These are phyloP conservation scores for Diaphora mendica DNA, from an alignment of 2,888 invertebrate genomes.

Conservation along the genomic window DNA sequence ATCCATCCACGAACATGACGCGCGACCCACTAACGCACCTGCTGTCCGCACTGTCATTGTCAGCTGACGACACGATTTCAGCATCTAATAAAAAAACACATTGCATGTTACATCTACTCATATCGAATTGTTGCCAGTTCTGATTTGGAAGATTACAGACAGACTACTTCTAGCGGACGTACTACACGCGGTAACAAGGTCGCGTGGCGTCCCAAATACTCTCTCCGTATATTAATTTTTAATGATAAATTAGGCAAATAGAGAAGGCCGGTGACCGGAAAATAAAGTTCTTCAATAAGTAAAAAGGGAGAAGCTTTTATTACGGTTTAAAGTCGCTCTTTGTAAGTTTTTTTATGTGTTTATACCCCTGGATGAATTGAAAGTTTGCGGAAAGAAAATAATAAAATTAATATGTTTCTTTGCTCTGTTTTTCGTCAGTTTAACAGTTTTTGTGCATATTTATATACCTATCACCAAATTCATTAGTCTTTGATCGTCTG, in stretches of 20 bases:
- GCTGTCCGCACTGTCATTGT: constrained; percentile 96
- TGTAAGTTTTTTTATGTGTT: not conserved
- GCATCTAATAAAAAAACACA: constrained; percentile 89
- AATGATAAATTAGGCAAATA: not conserved
- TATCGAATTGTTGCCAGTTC: not conserved
- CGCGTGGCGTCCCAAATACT: constrained; percentile 50
- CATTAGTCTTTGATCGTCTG: no score
- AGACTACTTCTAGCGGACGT: constrained; percentile 36
- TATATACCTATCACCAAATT: no score
- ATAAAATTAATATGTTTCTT: not conserved
- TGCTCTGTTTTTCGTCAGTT: not conserved
- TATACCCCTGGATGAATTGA: not conserved
- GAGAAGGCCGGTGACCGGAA: not conserved
- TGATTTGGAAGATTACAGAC: constrained; percentile 17
- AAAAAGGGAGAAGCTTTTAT: not conserved
- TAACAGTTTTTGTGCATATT: not conserved
- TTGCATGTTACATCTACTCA: not conserved
- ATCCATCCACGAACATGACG: constrained; percentile 98
- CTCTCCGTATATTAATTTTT: constrained; percentile 21
- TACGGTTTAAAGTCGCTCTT: not conserved
- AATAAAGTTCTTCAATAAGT: not conserved
- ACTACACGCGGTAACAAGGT: constrained; percentile 31
- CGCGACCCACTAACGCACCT: constrained; percentile 90
- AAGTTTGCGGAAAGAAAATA: not conserved
- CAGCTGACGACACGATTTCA: constrained; percentile 94